phyloP scores from a whole-genome alignment of 2,888 invertebrate genomes.

The Antheraea assamensis region DNA sequence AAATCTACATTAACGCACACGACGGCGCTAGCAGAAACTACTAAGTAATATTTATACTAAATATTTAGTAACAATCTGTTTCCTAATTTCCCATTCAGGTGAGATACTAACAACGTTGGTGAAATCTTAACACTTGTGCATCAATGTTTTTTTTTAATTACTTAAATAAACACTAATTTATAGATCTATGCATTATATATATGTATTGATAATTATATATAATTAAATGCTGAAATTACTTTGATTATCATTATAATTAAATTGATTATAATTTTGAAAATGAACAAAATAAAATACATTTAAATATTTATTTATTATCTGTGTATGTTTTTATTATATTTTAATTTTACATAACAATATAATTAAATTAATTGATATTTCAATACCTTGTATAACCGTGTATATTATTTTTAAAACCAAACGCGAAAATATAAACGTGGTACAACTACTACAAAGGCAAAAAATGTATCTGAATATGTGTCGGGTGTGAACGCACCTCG shows the following conservation, averaged over 20 bases:
- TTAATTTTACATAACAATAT: neutral
- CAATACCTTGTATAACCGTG: constrained; percentile 1
- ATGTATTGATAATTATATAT: neutral
- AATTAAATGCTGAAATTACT: neutral
- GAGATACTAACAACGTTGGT: neutral
- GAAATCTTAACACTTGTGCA: neutral
- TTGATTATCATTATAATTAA: neutral
- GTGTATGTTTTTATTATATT: neutral
- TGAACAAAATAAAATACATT: neutral
- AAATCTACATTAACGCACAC: neutral
- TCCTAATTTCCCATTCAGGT: neutral
- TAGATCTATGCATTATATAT: neutral
- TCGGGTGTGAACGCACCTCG: constrained; percentile 46
- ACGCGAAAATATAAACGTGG: neutral
- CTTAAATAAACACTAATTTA: too few relatives aligned
- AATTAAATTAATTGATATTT: neutral
- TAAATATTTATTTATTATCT: neutral
- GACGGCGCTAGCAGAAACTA: too few relatives aligned
- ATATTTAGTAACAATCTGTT: too few relatives aligned
- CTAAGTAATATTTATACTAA: too few relatives aligned
- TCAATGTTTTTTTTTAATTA: neutral
- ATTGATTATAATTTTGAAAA: neutral
- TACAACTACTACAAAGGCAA: constrained; percentile 16
- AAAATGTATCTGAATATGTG: constrained; percentile 39
- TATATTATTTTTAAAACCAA: neutral